Evolutionary conservation across 2,888 invertebrate species (phyloP), one percentile per base, ranked within the genome.

Genomic region (Lathronympha strigana): DNA sequence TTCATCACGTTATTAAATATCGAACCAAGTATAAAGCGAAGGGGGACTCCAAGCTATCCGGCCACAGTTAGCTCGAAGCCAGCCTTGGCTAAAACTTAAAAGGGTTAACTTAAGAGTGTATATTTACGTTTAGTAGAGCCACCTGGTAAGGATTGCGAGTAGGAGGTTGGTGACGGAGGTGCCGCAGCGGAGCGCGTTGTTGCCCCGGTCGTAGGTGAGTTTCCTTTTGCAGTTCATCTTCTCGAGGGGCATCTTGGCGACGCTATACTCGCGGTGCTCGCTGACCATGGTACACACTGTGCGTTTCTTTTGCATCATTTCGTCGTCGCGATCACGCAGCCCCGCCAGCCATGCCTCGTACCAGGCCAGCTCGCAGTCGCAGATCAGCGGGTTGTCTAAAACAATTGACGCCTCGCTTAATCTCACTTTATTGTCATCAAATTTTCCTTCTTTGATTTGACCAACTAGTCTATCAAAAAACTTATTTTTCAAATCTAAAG

Each of bases 341-440:
- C 95, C 95, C 68, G 95, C 93, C 75, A 97, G 85, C 95, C 97
- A 96, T 61, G 94, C 95, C 67, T 96, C 95, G 86, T 97, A 97
- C 98, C 98, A 98, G 57, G 95, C 94, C 72, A 98, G 90, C 76
- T 97, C 96, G 82, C 98, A 98, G 77, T 97, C 96, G 83, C 98
- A 98, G 67, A 95, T 93, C 74, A 98, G 87, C 11, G 97, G 97
- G 87, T 98, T 98, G 90, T 97, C 98, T 98, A 86, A 74, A 68
- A 72, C 53, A 61, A 68, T n/a, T 63, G 9, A 17, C 11, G 2
- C 2, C 25, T 11, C 33, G 3, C 1, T 33, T 33, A 33, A 33
- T 33, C 33, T 33, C 13, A 33, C 31, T 9, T 33, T 4, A 3
- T 25, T 25, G 25, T 25, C 25, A 25, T 4, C 25, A 25, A 25